Evolutionary conservation across 2,888 invertebrate species (phyloP).

Genomic region (Noctuana brunneofusca): DNA sequence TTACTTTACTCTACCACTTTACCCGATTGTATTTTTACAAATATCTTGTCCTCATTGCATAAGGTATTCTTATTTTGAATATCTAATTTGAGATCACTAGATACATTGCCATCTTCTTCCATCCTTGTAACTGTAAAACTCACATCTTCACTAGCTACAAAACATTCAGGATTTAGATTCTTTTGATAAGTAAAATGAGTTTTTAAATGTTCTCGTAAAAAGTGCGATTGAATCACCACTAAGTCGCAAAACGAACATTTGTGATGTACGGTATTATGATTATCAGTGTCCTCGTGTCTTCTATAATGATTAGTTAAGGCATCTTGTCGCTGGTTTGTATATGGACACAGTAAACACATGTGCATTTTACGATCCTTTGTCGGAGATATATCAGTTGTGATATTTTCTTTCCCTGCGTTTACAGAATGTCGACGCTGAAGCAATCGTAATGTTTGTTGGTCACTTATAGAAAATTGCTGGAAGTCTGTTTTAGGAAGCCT

Average conservation of each 20-base stretch:
- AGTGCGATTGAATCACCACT: constrained; percentile 88
- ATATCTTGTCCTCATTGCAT: constrained; percentile 66
- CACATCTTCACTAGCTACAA: constrained; percentile 83
- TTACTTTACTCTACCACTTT: constrained; percentile 59
- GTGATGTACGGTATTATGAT: constrained; percentile 56
- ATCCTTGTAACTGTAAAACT: constrained; percentile 80
- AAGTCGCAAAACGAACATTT: constrained; percentile 93
- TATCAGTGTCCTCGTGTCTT: constrained; percentile 84
- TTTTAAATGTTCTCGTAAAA: constrained; percentile 90
- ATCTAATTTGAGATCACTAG: constrained; percentile 70
- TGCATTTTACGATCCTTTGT: constrained; percentile 84
- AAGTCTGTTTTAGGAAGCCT: constrained; percentile 71
- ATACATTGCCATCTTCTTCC: constrained; percentile 60
- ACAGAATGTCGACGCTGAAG: constrained; percentile 80
- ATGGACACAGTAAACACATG: constrained; percentile 91
- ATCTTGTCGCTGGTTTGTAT: constrained; percentile 88
- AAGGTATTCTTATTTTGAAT: constrained; percentile 50
- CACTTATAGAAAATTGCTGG: constrained; percentile 83
- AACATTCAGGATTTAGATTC: constrained; percentile 82
- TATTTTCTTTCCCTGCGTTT: constrained; percentile 62
- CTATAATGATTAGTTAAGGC: constrained; percentile 89
- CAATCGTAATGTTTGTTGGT: constrained; percentile 84
- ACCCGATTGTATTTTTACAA: constrained; percentile 72
- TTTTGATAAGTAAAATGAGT: constrained; percentile 87
- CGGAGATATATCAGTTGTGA: constrained; percentile 63